Evolutionary conservation across 2,797 vertebrate genomes (phyloP), one percentile per base, ranked within the genome.

Genomic region (Spinus pinus): DNA sequence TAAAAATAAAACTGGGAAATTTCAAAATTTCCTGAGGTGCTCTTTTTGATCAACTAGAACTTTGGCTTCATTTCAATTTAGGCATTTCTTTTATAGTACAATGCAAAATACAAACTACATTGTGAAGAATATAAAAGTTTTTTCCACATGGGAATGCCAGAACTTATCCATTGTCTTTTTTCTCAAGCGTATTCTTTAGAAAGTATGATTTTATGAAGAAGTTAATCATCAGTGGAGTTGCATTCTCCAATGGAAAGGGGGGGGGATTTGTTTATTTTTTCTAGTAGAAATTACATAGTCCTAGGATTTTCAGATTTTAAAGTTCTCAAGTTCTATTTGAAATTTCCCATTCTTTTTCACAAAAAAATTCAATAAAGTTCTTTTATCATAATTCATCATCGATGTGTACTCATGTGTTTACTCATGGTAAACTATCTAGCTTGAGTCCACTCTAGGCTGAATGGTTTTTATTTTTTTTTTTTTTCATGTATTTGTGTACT

Each of bases 1-100:
- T 41, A 73, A 90, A 93, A 86, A 86, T 75, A 73, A 95, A 94
- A 87, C 54, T 9, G 64, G 20, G 60, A 82, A 82, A 75, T 85
- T 93, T 88, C 44, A 72, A 60, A 80, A 81, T 80, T 93, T 95
- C 92, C 94, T 67, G 81, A 94, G 94, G 90, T 95, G 72, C 12
- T 90, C 61, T 81, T 95, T 95, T 90, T 86, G 65, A 95, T 95
- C 88, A 89, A 56, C 62, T 73, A 77, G 60, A 91, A 77, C 49
- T 73, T 73, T 85, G 85, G 84, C 81, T 95, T 85, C 56, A 28
- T 44, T 91, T 89, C 74, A 88, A 37, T 72, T 37, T 44, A 77
- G 50, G 56, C 79, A 80, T 80, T 89, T 85, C 64, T 91, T 93
- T 93, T 65, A 79, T 9, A 77, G 39, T 37, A 81, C 82, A 94